Conservation (phyloP, 2,888 invertebrate species). For the Cylloceria caligata region DNA sequence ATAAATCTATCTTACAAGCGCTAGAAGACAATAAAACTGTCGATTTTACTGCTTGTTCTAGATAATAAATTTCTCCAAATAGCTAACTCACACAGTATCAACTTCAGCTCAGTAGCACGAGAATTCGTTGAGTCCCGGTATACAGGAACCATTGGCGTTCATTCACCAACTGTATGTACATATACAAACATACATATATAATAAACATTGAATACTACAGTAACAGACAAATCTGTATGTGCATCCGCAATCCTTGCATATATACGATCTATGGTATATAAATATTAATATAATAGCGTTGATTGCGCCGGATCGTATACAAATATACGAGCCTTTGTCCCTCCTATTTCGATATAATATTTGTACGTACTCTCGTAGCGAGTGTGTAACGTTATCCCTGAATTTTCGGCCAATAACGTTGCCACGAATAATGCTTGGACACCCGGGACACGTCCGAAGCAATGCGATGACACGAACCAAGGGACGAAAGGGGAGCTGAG, state of each 20-base stretch:
- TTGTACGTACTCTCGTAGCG: slow-evolving; percentile 28
- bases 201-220: neutral
- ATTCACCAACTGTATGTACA: too few relatives aligned
- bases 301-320: slow-evolving; percentile 78
- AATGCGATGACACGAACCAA: slow-evolving; percentile 71
- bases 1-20: too few relatives aligned
- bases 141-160: neutral
- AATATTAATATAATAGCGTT: slow-evolving; percentile 81
- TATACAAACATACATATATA: neutral
- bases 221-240: neutral
- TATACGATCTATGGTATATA: slow-evolving; percentile 70
- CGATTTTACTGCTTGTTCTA: neutral
- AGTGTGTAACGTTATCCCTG: slow-evolving; percentile 45
- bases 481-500: slow-evolving; percentile 58
- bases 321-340: slow-evolving; percentile 53
- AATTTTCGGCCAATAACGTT: slow-evolving; percentile 64
- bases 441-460: slow-evolving; percentile 75
- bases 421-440: slow-evolving; percentile 68
- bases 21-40: too few relatives aligned
- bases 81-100: neutral
- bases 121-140: neutral
- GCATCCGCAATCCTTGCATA: slow-evolving; percentile 17
- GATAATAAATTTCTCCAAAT: neutral
- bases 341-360: slow-evolving; percentile 33
- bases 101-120: neutral